Evolutionary conservation across 1,140 invertebrate genomes (phyloP), one percentile per base, ranked within the genome.

Genomic region (Cheumatopsyche charites): DNA sequence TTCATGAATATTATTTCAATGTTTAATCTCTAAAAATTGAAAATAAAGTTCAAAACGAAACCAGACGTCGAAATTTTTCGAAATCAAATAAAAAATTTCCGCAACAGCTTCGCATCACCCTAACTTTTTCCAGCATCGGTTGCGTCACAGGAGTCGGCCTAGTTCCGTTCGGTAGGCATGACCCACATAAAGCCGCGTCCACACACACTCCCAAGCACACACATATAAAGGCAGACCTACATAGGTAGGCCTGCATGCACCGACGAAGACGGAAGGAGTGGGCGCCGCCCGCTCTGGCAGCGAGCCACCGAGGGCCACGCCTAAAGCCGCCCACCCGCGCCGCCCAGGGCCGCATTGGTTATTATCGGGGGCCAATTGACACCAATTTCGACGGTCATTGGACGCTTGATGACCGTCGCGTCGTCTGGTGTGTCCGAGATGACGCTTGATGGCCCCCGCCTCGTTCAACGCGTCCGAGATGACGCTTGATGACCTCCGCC

Each of bases 361-460:
- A 84, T 83, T 80, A 82, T 79, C 77, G 77, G 79, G 81, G 82
- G 80, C 83, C 83, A 84, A 84, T 84, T 84, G 83, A 83, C 82
- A 83, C 75, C 71, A 79, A 74, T 76, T 72, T 76, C 76, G 76
- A 69, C 77, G 78, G 70, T 79, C 78, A 84, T 84, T 84, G 83
- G 83, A 78, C 77, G 79, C n/a, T 25, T 72, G 63, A 70, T 36
- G 29, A 9, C 29, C 29, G 29, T 4, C 9, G 29, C 29, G 3
- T 4, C 29, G 29, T 36, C 3, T 36, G 29, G 9, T 9, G 29
- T 36, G 3, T 3, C 9, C 29, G 29, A 36, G 29, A 36, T 36
- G 29, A 78, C 77, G 79, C n/a, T 25, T 72, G 63, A 70, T 36
- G 29, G 29, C 29, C 29, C 3, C 3, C 9, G 29, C 29, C 29